Evolutionary conservation across 2,888 invertebrate species (phyloP).

Genomic region (Coecobrya sp.): DNA sequence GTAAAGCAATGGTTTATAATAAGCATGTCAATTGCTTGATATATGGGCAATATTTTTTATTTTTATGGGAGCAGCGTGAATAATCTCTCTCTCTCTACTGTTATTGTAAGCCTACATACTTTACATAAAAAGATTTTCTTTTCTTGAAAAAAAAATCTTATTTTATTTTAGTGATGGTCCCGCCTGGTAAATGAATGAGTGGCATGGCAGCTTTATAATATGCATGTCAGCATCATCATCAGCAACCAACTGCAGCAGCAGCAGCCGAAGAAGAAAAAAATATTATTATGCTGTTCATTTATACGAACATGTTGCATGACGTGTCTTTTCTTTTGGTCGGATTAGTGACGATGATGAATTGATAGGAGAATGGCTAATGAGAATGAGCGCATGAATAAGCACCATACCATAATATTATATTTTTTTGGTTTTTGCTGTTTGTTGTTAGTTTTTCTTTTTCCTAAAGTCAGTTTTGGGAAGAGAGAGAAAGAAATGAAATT

Average conservation of each 20-base stretch:
- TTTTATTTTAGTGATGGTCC: background rate
- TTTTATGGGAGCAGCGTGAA: background rate
- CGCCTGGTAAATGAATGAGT: background rate
- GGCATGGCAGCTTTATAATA: background rate
- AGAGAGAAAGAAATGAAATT: conserved; percentile 18
- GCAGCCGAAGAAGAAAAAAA: background rate
- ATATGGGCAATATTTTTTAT: background rate
- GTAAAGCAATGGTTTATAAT: background rate
- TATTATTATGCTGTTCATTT: background rate
- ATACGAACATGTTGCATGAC: conserved; percentile 35
- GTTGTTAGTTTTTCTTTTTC: background rate
- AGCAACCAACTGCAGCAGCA: background rate
- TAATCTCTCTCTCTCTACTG: background rate
- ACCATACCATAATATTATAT: background rate
- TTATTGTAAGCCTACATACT: background rate
- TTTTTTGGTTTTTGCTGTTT: background rate
- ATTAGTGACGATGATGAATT: conserved; percentile 36
- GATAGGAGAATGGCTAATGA: conserved; percentile 34
- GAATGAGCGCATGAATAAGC: background rate
- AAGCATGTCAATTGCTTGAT: background rate
- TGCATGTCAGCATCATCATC: background rate
- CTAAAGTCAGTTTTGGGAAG: background rate
- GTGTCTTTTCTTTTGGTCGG: background rate
- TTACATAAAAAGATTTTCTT: background rate
- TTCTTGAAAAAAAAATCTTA: background rate